Evolutionary conservation across 2,797 vertebrate species (phyloP).

Genomic region (Falco biarmicus): DNA sequence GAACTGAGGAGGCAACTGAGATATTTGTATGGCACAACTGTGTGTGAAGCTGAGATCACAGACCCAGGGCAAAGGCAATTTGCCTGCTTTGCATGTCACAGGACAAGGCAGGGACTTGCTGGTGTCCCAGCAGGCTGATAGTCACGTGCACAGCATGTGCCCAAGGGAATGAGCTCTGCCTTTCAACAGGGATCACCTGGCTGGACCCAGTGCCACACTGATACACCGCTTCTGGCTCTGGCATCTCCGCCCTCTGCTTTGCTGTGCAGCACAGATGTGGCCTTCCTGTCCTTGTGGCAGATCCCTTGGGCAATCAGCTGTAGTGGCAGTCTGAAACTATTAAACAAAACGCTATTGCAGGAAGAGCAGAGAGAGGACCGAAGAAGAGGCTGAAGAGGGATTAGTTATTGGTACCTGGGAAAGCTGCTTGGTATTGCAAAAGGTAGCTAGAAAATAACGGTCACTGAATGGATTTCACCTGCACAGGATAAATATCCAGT

Average conservation of each 20-base stretch:
- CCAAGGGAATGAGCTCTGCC: neutral
- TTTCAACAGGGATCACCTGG: neutral
- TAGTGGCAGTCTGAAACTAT: neutral
- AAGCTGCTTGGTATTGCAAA: neutral
- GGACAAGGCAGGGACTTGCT: neutral
- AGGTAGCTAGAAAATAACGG: neutral
- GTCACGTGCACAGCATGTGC: accelerated
- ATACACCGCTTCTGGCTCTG: neutral
- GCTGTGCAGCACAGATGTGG: accelerated
- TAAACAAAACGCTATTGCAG: neutral
- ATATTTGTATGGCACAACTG: neutral
- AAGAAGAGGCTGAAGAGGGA: neutral
- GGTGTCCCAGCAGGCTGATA: neutral
- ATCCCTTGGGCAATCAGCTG: neutral
- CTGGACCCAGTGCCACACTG: neutral
- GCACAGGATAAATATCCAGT: neutral
- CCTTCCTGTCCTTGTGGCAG: neutral
- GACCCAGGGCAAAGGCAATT: neutral
- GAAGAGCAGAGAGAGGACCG: neutral
- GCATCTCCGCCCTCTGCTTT: neutral
- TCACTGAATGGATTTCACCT: neutral
- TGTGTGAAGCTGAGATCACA: neutral
- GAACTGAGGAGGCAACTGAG: neutral
- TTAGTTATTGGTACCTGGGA: neutral
- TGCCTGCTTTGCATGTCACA: neutral